A percentile compares a stretch with the other conserved stretches of the same genome.
phyloP scores from a whole-genome alignment of 2,888 invertebrate species.

The Zonitis immaculata region DNA sequence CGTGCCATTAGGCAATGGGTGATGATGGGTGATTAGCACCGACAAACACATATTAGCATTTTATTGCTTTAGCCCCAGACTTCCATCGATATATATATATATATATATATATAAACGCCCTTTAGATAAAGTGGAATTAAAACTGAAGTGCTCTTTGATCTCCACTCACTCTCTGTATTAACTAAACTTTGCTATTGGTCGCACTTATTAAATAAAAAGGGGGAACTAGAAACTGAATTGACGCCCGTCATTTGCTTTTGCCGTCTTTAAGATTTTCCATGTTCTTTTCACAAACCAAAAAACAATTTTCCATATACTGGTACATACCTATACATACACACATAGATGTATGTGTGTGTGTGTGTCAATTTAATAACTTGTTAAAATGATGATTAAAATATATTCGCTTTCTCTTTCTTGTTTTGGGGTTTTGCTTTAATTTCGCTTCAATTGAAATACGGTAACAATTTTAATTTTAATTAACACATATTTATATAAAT shows the following conservation, averaged over 20 bases:
- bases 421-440: conserved; percentile 37
- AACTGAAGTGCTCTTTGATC: conserved; percentile 54
- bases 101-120: no score
- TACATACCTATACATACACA: no score
- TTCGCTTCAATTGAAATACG: conserved; percentile 38
- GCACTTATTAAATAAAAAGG: conserved; percentile 49
- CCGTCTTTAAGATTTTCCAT: no score
- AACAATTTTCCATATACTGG: no score
- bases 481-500: conserved; percentile 32
- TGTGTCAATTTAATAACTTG: conserved; percentile 43
- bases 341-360: no score
- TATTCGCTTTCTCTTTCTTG: conserved; percentile 32
- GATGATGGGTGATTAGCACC: conserved; percentile 58
- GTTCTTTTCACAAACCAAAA: no score
- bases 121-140: conserved; percentile 57
- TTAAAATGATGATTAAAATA: conserved; percentile 42
- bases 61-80: conserved; percentile 57
- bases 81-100: no score
- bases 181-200: conserved; percentile 48
- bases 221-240: conserved; percentile 5
- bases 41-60: conserved; percentile 68
- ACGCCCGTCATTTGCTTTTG: conserved; percentile 18
- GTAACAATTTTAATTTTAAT: conserved; percentile 41
- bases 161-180: conserved; percentile 47
- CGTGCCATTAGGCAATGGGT: conserved; percentile 40